These are phyloP conservation scores for Eciton burchellii DNA, from an alignment of 1,140 invertebrate genomes.

Conservation along the genomic window DNA sequence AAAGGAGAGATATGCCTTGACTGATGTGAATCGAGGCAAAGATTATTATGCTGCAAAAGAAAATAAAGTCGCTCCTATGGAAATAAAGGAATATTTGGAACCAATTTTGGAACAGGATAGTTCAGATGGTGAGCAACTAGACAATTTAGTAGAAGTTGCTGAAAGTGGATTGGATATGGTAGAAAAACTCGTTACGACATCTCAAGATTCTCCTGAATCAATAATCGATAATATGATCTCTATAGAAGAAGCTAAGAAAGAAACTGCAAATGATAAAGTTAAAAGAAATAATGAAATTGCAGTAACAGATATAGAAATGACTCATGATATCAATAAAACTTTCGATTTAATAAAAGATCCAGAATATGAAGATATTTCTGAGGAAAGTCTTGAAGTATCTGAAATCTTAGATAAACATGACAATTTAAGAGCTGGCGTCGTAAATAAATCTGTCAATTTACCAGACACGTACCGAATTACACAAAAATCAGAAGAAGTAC, in stretches of 20 bases:
- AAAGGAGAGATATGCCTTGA: constrained; percentile 54
- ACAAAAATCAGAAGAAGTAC: constrained; percentile 77
- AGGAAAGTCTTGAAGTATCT: constrained; percentile 83
- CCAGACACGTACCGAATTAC: constrained; percentile 77
- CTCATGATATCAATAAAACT: constrained; percentile 62
- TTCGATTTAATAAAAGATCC: constrained; percentile 78
- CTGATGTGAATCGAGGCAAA: neutral
- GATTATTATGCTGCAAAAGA: neutral
- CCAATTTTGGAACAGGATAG: constrained; percentile 70
- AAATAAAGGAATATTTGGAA: constrained; percentile 46
- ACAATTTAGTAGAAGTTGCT: constrained; percentile 78
- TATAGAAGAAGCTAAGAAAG: constrained; percentile 6
- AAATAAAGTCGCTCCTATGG: neutral
- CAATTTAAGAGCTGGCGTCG: constrained; percentile 49
- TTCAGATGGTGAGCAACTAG: constrained; percentile 80
- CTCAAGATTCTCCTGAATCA: constrained; percentile 15
- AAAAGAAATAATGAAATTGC: neutral
- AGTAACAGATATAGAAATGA: constrained; percentile 13
- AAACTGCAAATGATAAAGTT: neutral
- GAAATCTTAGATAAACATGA: constrained; percentile 82
- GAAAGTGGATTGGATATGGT: constrained; percentile 76
- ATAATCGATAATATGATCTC: constrained; percentile 23
- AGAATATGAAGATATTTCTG: constrained; percentile 84
- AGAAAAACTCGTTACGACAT: constrained; percentile 63
- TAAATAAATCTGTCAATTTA: constrained; percentile 68